phyloP scores from a whole-genome alignment of 2,113 vertebrate species.

The Pluvianellus socialis region DNA sequence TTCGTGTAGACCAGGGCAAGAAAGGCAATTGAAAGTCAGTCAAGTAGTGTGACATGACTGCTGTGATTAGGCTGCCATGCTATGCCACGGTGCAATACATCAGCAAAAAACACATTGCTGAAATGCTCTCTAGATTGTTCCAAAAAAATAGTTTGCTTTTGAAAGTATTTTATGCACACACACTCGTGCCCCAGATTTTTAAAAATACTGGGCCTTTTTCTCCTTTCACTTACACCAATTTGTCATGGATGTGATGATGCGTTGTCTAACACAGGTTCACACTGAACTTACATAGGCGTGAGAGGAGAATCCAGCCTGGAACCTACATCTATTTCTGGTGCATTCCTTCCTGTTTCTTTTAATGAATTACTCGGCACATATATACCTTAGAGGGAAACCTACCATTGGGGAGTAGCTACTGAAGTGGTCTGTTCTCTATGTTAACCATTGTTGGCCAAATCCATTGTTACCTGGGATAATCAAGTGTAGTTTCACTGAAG shows the following conservation, averaged over 20 bases:
- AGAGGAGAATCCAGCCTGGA: background rate
- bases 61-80: slow-evolving; percentile 40
- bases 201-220: background rate
- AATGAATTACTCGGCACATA: background rate
- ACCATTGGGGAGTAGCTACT: background rate
- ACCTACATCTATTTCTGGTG: background rate
- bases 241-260: background rate
- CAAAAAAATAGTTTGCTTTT: background rate
- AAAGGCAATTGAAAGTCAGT: slow-evolving; percentile 30
- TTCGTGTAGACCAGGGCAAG: slow-evolving; percentile 13
- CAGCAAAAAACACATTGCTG: slow-evolving; percentile 12
- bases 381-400: background rate
- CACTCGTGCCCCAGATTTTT: background rate
- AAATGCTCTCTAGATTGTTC: background rate
- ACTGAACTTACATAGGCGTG: background rate
- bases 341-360: background rate
- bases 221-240: background rate
- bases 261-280: background rate
- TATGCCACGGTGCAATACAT: background rate
- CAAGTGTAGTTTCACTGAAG: background rate
- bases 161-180: background rate
- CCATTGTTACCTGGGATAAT: background rate
- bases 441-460: background rate
- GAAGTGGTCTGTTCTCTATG: background rate
- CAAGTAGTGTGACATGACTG: slow-evolving; percentile 33